Evolutionary conservation across 2,888 invertebrate species (phyloP), one percentile per base, ranked within the genome.

Genomic region (Napeogenes sylphis): DNA sequence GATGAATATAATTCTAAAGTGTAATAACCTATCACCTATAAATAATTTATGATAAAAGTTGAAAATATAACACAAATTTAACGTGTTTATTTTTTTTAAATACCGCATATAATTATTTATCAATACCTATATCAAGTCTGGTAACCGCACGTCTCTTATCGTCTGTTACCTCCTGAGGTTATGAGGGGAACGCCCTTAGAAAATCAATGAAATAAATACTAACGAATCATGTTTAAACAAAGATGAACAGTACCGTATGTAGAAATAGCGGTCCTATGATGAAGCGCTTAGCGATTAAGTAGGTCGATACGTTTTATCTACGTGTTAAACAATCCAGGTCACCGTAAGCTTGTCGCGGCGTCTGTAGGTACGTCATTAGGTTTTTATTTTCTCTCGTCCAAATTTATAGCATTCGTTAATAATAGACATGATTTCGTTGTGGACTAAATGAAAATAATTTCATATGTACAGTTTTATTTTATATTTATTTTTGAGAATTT

Each of bases 91-190:
- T 47, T 51, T 47, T 51, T 30, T 12, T 30, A 30, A 51, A 8
- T 21, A 10, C 30, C 51, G 12, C 10, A 51, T 51, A 51, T 30
- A 35, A 5, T 35, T 35, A 51, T 30, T 30, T 51, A 30, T 51
- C 30, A 42, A 42, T 42, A 1, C 12, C 3, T 42, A 30, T 51
- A 51, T 51, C 51, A 30, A 30, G 21, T 21, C 21, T 51, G 51
- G 35, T 14, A 66, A 65, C 61, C 77, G 79, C 78, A 71, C 4
- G 45, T 53, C 66, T 71, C 79, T 78, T 70, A 56, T 80, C 56
- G 64, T 77, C 76, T 77, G 67, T 45, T 59, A 70, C 71, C 74
- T 30, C 35, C 47, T 30, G 10, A 51, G 51, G 51, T 51, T 51
- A 51, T 6, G 57, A 57, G 61, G 61, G 57, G 56, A 61, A 61